Conservation (phyloP, 2,797 vertebrate genomes). For the Spinus pinus region DNA sequence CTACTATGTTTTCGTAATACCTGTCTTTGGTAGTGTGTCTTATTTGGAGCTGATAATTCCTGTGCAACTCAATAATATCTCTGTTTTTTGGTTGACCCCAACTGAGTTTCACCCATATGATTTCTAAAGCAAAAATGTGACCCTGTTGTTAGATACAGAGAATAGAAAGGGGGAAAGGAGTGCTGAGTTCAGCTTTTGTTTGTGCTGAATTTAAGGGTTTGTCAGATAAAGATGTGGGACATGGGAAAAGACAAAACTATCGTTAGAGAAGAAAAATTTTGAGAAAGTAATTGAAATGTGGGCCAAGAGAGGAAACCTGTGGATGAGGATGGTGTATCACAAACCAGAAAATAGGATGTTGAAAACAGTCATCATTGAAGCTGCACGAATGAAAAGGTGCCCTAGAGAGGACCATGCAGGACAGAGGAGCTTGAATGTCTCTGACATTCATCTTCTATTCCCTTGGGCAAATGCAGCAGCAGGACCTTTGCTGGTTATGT, state of each 20-base stretch:
- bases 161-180: not conserved
- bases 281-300: not conserved
- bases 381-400: not conserved
- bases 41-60: not conserved
- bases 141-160: not conserved
- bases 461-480: not conserved
- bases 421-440: not conserved
- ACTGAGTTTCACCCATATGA: not conserved
- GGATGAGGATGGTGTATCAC: not conserved
- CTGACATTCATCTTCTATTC: not conserved
- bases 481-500: not conserved
- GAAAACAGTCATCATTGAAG: not conserved
- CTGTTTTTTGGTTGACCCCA: not conserved
- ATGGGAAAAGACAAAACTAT: not conserved
- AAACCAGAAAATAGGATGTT: not conserved
- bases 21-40: not conserved
- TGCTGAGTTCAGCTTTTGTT: not conserved
- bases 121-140: not conserved
- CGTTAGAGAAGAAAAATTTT: not conserved
- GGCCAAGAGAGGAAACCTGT: not conserved
- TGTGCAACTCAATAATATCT: not conserved
- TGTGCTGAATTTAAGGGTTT: not conserved
- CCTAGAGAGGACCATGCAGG: not conserved
- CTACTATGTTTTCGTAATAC: not conserved
- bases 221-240: not conserved